phyloP scores from a whole-genome alignment of 2,888 invertebrate species.

The Odontocerum albicorne region DNA sequence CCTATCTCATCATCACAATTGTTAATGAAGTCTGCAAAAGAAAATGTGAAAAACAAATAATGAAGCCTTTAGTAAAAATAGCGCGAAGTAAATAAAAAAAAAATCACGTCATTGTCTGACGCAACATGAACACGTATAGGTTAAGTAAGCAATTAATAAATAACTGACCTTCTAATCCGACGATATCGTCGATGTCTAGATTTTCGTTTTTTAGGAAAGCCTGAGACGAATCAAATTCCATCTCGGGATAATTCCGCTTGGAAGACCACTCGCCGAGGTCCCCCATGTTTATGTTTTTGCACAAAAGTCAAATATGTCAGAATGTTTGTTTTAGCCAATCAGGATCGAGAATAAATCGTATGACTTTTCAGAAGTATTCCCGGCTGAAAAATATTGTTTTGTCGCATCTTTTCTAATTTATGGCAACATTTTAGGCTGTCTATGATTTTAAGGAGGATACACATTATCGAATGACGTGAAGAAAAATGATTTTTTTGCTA shows the following conservation, averaged over 20 bases:
- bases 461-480: no score
- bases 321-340: constrained; percentile 60
- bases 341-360: constrained; percentile 54
- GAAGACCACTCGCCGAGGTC: constrained; percentile 39
- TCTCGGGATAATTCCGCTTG: constrained; percentile 45
- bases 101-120: constrained; percentile 16
- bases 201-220: constrained; percentile 53
- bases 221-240: constrained; percentile 42
- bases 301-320: constrained; percentile 42
- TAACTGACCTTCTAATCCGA: constrained; percentile 68
- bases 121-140: constrained; percentile 16
- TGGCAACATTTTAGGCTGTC: no score
- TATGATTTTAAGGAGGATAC: no score
- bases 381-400: no score
- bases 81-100: background rate
- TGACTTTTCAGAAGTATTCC: constrained; percentile 53
- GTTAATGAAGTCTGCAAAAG: constrained; percentile 62
- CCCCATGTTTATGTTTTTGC: constrained; percentile 40
- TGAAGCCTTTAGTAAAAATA: constrained; percentile 1
- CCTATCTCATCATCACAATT: constrained; percentile 56
- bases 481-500: no score
- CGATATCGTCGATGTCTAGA: constrained; percentile 67
- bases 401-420: no score
- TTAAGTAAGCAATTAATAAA: constrained; percentile 20
- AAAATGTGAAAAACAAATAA: background rate